Percentiles rank a stretch among this genome's conserved stretches.
phyloP scores from a whole-genome alignment of 2,888 invertebrate genomes.

The Nasonovia ribisnigri region DNA sequence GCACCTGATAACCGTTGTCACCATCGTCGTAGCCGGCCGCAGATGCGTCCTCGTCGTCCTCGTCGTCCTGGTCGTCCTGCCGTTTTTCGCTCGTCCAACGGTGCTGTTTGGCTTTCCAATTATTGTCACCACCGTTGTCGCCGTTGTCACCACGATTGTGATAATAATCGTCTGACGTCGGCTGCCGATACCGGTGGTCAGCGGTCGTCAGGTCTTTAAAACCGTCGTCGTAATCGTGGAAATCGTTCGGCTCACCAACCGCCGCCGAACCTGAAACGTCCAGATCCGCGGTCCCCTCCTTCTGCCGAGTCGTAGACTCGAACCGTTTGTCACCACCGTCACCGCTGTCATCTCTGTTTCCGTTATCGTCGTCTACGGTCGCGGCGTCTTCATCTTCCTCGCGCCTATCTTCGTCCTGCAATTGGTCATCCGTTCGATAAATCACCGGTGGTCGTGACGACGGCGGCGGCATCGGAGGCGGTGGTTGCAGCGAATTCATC shows the following conservation, averaged over 20 bases:
- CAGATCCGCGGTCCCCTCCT: too few relatives aligned
- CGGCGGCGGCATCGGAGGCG: neutral
- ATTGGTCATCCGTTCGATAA: constrained; percentile 52
- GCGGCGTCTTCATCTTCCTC: neutral
- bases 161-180: neutral
- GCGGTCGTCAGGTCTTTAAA: neutral
- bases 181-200: neutral
- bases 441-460: constrained; percentile 5
- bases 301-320: neutral
- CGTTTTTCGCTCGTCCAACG: neutral
- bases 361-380: too few relatives aligned
- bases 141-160: neutral
- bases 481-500: neutral
- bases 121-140: neutral
- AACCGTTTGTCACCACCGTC: neutral
- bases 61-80: neutral
- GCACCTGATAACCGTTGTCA: neutral
- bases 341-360: too few relatives aligned
- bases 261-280: neutral
- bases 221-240: neutral
- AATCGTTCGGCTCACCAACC: neutral
- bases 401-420: neutral
- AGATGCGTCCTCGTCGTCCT: neutral
- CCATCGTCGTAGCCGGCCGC: neutral
- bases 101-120: neutral